Evolutionary conservation across 1,140 invertebrate species (phyloP).

Genomic region (Bombus confusus): DNA sequence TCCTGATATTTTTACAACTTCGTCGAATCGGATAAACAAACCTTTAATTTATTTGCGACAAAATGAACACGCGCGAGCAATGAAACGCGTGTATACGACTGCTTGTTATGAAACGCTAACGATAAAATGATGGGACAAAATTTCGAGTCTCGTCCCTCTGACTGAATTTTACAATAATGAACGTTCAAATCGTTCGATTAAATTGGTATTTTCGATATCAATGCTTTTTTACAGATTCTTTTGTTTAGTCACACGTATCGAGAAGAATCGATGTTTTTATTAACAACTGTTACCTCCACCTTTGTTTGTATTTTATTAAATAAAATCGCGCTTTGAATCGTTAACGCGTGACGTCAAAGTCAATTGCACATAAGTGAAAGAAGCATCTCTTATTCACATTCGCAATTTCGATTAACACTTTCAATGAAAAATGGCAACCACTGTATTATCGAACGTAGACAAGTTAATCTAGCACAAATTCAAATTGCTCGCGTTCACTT

Average conservation of each 20-base stretch:
- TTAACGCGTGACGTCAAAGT: too few species aligned
- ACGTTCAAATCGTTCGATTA: neutral
- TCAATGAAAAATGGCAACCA: too few species aligned
- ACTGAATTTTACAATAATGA: neutral
- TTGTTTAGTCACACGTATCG: neutral
- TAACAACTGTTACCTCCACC: too few species aligned
- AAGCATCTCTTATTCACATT: too few species aligned
- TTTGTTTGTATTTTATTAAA: too few species aligned
- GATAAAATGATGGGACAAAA: neutral
- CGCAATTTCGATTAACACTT: too few species aligned
- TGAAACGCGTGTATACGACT: neutral
- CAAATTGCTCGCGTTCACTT: too few species aligned
- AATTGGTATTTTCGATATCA: neutral
- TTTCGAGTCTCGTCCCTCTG: neutral
- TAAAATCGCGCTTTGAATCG: too few species aligned
- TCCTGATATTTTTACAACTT: neutral
- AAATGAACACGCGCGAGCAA: neutral
- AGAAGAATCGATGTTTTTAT: neutral
- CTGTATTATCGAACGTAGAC: neutral
- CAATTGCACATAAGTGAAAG: too few species aligned
- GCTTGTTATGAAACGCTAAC: neutral
- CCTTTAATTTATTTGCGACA: neutral
- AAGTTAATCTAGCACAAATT: neutral
- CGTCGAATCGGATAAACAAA: neutral
- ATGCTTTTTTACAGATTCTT: neutral